These are phyloP conservation scores for Epinephelus cyanopodus DNA, from an alignment of 2,113 vertebrate genomes.

Conservation along the genomic window DNA sequence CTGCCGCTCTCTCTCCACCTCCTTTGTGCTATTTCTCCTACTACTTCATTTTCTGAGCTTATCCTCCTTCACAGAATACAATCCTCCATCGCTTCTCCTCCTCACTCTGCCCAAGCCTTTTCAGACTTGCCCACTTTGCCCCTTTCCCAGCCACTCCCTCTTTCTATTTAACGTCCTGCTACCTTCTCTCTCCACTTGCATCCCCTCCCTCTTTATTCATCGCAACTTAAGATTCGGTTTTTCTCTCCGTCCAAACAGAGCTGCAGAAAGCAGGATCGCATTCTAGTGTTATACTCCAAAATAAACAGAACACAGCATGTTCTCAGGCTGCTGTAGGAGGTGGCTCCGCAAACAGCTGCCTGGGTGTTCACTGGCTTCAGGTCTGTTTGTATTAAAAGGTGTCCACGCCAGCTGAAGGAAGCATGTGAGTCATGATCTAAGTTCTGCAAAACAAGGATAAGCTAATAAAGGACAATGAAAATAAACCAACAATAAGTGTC, in stretches of 20 bases:
- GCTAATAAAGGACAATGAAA: not conserved
- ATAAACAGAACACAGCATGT: conserved; percentile 20
- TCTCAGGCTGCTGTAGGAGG: conserved; percentile 21
- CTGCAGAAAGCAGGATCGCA: not conserved
- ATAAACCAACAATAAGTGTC: not conserved
- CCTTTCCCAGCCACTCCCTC: conserved; percentile 49
- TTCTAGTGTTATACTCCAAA: conserved; percentile 4
- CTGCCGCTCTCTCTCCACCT: conserved; percentile 3
- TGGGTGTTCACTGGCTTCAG: conserved; percentile 10
- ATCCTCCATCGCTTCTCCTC: conserved; percentile 6
- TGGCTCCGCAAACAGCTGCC: not conserved
- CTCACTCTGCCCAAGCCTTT: conserved; percentile 23
- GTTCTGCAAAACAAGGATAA: not conserved
- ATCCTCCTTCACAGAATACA: conserved; percentile 36
- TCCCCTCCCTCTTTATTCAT: conserved; percentile 67
- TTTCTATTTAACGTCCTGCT: conserved; percentile 54
- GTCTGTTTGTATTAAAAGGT: conserved; percentile 47
- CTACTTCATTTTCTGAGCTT: conserved; percentile 49
- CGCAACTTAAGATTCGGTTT: conserved; percentile 12
- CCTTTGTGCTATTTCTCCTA: conserved; percentile 43
- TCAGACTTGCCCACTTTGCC: conserved; percentile 31
- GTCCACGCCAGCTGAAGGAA: conserved; percentile 7
- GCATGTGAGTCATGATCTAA: not conserved
- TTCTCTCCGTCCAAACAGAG: not conserved
- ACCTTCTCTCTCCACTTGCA: conserved; percentile 32